Evolutionary conservation across 2,888 invertebrate species (phyloP).

Genomic region (Mesodorylaimus sp.): DNA sequence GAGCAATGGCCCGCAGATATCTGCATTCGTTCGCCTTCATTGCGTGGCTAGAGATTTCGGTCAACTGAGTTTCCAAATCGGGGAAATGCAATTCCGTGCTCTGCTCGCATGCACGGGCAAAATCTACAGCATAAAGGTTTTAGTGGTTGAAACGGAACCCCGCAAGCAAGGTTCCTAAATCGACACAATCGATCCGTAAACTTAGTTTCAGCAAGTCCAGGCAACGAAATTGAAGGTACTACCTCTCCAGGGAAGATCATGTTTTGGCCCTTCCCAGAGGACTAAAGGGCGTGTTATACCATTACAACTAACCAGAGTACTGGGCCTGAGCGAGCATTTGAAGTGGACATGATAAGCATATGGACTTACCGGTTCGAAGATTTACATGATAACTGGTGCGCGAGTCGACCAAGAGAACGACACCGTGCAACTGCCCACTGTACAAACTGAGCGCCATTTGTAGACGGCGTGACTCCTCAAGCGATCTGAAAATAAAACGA

Average conservation of each 20-base stretch:
- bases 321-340: too few relatives aligned
- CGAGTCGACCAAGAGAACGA: slow-evolving; percentile 60
- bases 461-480: slow-evolving; percentile 49
- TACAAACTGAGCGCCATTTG: slow-evolving; percentile 85
- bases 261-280: too few relatives aligned
- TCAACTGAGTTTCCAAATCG: slow-evolving; percentile 63
- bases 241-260: too few relatives aligned
- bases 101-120: slow-evolving; percentile 50
- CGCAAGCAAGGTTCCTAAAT: too few relatives aligned
- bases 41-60: slow-evolving; percentile 34
- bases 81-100: slow-evolving; percentile 90
- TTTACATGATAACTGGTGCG: slow-evolving; percentile 41
- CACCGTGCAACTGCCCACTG: slow-evolving; percentile 58
- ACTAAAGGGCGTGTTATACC: too few relatives aligned
- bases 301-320: too few relatives aligned
- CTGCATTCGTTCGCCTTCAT: slow-evolving; percentile 16
- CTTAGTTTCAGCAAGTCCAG: too few relatives aligned
- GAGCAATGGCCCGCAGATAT: too few relatives aligned
- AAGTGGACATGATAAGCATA: background rate
- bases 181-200: too few relatives aligned
- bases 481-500: background rate
- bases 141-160: too few relatives aligned
- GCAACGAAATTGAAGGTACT: too few relatives aligned
- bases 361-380: slow-evolving; percentile 14
- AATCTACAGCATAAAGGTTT: slow-evolving; percentile 36